Evolutionary conservation across 30 jellyfish, hydroid and myxozoan genomes (phyloP), one percentile per base, ranked within the genome.

Genomic region (Aurelia aurita): DNA sequence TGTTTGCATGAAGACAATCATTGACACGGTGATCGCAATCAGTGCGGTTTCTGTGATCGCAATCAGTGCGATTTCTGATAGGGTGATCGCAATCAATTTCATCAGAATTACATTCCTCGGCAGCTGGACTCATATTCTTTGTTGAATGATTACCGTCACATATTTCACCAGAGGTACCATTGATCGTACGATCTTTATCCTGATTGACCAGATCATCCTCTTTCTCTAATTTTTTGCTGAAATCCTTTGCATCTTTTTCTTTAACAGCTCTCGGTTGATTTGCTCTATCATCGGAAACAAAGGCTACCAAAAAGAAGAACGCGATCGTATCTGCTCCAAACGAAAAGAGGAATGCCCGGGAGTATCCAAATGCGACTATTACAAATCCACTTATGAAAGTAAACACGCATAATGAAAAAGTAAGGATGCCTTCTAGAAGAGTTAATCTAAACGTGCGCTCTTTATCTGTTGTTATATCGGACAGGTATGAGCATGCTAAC

Each of bases 381-480:
- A 51, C 62, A 43, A 18, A 74, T 19, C 86, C 86, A 28, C 86
- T 74, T 28, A 19, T 7, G 51, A 74, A 51, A 16, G 62, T 74
- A 39, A 74, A 74, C 14, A 74, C 58, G 74, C 86, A 74, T 2
- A 74, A 53, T 16, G 86, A 74, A 28, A 53, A 35, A 58, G 45
- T 74, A 27, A 74, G 69, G 18, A 25, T 54, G 58, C 86, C 86
- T 5, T 74, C 86, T 11, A 74, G 60, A 3, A 74, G 72, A 0
- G 86, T 74, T 34, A 74, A 16, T 15, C 86, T 27, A 61, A 74
- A 74, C 29, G 92, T 82, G 14, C 92, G 55, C 45, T 82, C 58
- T 43, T 68, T 86, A 2, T 43, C 79, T 5, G 92, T 82, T 9
- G 92, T 82, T 26, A 70, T 82, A 16, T 71, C 87, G 22, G 92